Evolutionary conservation across 2,888 invertebrate species (phyloP).

Genomic region (Ethmia dodecea): DNA sequence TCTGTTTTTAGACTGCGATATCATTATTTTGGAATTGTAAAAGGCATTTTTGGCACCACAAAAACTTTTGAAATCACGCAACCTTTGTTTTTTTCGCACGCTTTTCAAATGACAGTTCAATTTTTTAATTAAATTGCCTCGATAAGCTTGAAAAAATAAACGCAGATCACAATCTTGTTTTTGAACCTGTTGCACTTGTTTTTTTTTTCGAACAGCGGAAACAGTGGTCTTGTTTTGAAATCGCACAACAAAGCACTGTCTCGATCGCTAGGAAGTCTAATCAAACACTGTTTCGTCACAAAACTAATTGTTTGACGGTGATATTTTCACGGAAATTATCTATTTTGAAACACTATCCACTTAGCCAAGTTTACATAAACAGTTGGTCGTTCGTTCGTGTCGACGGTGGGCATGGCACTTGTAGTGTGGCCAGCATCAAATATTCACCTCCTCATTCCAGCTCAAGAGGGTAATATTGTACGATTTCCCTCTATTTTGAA

Average conservation of each 20-base stretch:
- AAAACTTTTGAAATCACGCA: neutral
- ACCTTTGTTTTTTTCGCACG: neutral
- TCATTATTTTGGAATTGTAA: conserved; percentile 55
- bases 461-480: too few species aligned
- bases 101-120: neutral
- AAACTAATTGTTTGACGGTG: neutral
- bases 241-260: conserved; percentile 19
- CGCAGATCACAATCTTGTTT: conserved; percentile 8
- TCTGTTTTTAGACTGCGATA: conserved; percentile 68
- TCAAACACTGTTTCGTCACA: neutral
- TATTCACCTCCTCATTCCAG: too few species aligned
- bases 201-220: conserved; percentile 12
- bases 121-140: neutral
- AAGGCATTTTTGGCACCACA: conserved; percentile 40
- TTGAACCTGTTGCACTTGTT: conserved; percentile 23
- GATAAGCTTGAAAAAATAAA: neutral
- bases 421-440: conserved; percentile 30
- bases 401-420: conserved; percentile 39
- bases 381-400: conserved; percentile 2
- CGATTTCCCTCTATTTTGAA: too few species aligned
- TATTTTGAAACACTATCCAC: conserved; percentile 37
- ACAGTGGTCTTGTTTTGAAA: conserved; percentile 9
- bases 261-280: neutral
- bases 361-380: conserved; percentile 8
- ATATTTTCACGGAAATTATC: neutral